Conservation (phyloP, 92 coral and sea anemone species). For the Bergia sp. region DNA sequence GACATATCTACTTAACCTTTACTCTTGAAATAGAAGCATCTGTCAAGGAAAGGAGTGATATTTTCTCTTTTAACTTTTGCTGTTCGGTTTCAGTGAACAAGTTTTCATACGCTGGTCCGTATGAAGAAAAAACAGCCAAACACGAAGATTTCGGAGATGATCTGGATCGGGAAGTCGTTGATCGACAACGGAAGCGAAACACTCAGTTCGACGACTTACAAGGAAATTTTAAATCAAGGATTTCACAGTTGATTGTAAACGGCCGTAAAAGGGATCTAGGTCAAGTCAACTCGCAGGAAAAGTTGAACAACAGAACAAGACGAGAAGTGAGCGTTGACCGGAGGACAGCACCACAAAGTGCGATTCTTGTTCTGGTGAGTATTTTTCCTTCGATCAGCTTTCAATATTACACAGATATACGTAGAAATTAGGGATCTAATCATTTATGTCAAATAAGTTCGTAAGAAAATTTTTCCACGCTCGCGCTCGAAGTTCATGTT, state of each 20-base stretch:
- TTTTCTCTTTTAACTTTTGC: slow-evolving; percentile 32
- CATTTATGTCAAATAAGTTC: not conserved
- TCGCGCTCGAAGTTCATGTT: not conserved
- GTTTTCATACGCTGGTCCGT: slow-evolving; percentile 78
- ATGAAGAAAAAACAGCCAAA: slow-evolving; percentile 49
- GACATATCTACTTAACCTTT: slow-evolving; percentile 4
- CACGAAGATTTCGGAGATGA: slow-evolving; percentile 1
- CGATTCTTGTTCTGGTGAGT: slow-evolving; percentile 85
- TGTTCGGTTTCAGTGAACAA: slow-evolving; percentile 69
- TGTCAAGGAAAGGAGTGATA: not conserved
- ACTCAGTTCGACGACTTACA: slow-evolving; percentile 29
- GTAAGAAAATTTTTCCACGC: not conserved
- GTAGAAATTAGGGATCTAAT: not conserved
- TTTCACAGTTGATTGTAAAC: slow-evolving; percentile 45
- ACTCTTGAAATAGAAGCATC: not conserved
- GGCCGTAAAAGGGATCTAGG: slow-evolving; percentile 28
- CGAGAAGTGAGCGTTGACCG: not conserved
- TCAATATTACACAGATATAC: not conserved
- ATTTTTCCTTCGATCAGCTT: not conserved
- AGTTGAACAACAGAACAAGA: slow-evolving; percentile 15
- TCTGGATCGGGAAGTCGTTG: slow-evolving; percentile 33
- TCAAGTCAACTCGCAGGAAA: not conserved
- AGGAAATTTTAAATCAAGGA: slow-evolving; percentile 32
- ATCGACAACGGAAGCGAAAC: slow-evolving; percentile 19
- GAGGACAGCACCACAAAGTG: slow-evolving; percentile 55